phyloP scores from a whole-genome alignment of 2,113 vertebrate genomes.

The Holacanthus passer region DNA sequence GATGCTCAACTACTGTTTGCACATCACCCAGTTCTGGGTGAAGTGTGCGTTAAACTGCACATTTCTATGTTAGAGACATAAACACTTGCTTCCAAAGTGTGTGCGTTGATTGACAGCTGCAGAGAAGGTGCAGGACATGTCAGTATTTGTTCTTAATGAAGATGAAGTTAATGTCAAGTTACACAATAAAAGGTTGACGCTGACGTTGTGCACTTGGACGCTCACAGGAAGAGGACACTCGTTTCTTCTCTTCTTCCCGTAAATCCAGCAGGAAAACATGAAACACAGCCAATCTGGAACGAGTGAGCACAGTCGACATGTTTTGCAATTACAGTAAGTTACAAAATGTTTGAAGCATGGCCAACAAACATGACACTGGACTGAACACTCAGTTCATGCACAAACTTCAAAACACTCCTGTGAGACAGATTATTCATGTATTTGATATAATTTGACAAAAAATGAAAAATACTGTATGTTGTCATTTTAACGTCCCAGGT shows the following conservation, averaged over 20 bases:
- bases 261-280: conserved; percentile 3
- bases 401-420: too few species aligned
- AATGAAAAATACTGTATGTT: neutral
- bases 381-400: neutral
- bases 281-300: neutral
- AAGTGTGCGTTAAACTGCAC: neutral
- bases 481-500: too few species aligned
- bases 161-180: neutral
- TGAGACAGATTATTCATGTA: neutral
- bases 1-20: neutral
- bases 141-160: neutral
- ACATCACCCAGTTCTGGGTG: neutral
- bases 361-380: neutral
- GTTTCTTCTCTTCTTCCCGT: conserved; percentile 16
- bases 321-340: neutral
- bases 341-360: neutral
- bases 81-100: neutral
- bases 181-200: neutral
- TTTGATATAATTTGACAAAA: neutral
- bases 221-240: neutral
- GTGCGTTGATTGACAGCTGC: neutral
- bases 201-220: neutral
- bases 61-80: too few species aligned
- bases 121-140: neutral
- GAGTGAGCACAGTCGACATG: neutral